Evolutionary conservation across 2,888 invertebrate genomes (phyloP).

Genomic region (Falcaria lacertinaria): DNA sequence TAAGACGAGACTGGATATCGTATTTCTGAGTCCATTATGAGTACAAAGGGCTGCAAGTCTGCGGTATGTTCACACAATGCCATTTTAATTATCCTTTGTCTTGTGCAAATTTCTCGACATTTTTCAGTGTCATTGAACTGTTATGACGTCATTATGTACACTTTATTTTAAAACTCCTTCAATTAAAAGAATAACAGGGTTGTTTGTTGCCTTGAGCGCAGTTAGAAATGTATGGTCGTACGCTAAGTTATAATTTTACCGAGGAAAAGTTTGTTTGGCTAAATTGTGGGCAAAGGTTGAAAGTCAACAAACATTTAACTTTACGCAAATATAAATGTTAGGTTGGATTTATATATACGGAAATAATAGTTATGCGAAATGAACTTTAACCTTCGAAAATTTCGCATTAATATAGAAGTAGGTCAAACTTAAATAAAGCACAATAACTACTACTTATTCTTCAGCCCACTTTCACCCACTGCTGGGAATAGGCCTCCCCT

Average conservation of each 20-base stretch:
- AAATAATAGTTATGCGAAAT: neutral
- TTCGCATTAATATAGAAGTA: too few relatives aligned
- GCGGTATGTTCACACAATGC: conserved; percentile 8
- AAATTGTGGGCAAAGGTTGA: neutral
- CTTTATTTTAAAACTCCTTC: neutral
- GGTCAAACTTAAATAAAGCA: too few relatives aligned
- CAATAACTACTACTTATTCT: too few relatives aligned
- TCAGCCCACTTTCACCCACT: too few relatives aligned
- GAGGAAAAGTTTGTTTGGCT: too few relatives aligned
- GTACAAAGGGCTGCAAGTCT: conserved; percentile 20
- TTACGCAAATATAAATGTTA: neutral
- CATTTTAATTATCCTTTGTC: conserved; percentile 22
- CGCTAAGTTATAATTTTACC: too few relatives aligned
- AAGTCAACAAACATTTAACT: neutral
- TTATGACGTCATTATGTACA: neutral
- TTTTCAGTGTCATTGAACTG: neutral
- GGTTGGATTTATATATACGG: neutral
- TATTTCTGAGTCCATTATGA: conserved; percentile 29
- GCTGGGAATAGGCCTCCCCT: too few relatives aligned
- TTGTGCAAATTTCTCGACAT: neutral
- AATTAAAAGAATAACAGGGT: too few relatives aligned
- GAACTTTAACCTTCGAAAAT: too few relatives aligned
- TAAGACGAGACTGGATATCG: conserved; percentile 21
- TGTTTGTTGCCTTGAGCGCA: too few relatives aligned
- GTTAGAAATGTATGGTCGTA: too few relatives aligned